Conservation (phyloP, 2,888 invertebrate species). For the Hirtodrosophila trivittata region DNA sequence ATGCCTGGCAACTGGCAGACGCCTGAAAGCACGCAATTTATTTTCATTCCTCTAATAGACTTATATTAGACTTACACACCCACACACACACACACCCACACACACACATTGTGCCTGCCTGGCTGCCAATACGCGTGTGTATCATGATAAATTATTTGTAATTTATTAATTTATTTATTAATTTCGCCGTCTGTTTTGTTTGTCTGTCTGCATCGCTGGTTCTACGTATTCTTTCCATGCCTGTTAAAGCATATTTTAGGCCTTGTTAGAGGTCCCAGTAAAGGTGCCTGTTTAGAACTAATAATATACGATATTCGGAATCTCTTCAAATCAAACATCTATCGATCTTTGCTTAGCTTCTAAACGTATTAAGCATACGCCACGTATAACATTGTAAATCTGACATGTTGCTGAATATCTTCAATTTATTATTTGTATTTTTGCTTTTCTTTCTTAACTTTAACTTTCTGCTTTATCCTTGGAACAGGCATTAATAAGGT, state of each 20-base stretch:
- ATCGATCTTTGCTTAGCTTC: too few species aligned
- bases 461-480: slow-evolving; percentile 32
- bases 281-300: not conserved
- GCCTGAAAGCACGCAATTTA: slow-evolving; percentile 79
- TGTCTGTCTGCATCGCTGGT: slow-evolving; percentile 28
- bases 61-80: slow-evolving; percentile 68
- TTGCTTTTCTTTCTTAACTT: slow-evolving; percentile 15
- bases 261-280: slow-evolving; percentile 11
- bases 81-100: slow-evolving; percentile 4
- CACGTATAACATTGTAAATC: too few species aligned
- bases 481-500: slow-evolving; percentile 43
- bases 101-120: slow-evolving; percentile 14
- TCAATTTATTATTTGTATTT: too few species aligned
- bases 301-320: too few species aligned
- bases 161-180: slow-evolving; percentile 80
- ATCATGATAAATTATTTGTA: slow-evolving; percentile 78
- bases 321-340: too few species aligned
- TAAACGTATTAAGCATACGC: too few species aligned
- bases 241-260: slow-evolving; percentile 20
- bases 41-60: slow-evolving; percentile 80
- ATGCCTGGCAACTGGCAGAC: slow-evolving; percentile 70
- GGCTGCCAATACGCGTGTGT: slow-evolving; percentile 61
- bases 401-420: too few species aligned
- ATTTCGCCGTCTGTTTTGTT: slow-evolving; percentile 55
- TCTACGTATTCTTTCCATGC: not conserved